Conservation (phyloP, 2,113 vertebrate species). For the Rhagologus leucostigma region DNA sequence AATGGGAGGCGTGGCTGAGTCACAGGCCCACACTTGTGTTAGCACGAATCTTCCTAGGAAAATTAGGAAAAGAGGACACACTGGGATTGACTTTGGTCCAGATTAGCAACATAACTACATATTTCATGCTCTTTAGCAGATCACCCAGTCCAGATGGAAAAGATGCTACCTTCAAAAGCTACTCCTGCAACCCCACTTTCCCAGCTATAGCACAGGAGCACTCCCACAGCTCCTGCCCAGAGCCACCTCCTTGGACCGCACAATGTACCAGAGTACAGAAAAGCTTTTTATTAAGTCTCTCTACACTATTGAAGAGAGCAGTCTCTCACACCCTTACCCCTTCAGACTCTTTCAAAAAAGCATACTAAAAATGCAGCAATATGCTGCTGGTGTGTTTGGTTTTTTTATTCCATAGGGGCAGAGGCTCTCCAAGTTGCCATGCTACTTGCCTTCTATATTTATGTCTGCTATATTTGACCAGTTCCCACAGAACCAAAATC, state of each 20-base stretch:
- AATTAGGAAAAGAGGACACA: neutral
- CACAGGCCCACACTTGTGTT: neutral
- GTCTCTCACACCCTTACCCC: neutral
- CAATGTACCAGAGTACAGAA: neutral
- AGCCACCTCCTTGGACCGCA: neutral
- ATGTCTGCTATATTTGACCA: conserved; percentile 7
- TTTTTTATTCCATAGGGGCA: neutral
- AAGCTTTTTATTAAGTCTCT: neutral
- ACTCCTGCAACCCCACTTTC: neutral
- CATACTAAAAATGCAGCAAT: neutral
- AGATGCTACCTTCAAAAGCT: neutral
- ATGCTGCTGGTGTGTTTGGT: neutral
- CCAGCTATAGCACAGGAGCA: fast-evolving
- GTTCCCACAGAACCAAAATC: neutral
- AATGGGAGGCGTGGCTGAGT: neutral
- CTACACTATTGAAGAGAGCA: neutral
- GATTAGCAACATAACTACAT: neutral
- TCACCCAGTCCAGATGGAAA: neutral
- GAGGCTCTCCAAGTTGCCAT: neutral
- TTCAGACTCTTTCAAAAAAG: neutral
- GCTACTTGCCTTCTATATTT: neutral
- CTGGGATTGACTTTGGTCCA: neutral
- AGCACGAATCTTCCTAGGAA: neutral
- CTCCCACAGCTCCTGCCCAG: neutral
- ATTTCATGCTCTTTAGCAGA: neutral